Evolutionary conservation across 2,888 invertebrate species (phyloP), one percentile per base, ranked within the genome.

Genomic region (Sinohyriopsis cumingii): DNA sequence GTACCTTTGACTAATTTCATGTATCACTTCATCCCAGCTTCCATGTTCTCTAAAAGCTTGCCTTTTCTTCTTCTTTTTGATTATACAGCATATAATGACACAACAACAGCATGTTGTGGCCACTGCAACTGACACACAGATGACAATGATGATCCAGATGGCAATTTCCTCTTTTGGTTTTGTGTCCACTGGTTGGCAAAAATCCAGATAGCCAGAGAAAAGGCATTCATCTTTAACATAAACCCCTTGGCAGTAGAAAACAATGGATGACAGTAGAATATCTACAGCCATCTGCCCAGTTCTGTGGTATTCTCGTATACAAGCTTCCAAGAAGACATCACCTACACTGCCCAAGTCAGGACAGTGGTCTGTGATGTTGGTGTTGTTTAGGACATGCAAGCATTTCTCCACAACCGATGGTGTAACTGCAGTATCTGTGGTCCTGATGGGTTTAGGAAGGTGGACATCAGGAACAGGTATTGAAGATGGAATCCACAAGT

Each of bases 121-220:
- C 3, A 71, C 9, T 1, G 63, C 53, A 15, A 53, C 28, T 18
- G 19, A 60, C 18, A 71, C 45, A 22, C 62, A 63, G 59, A 70
- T 66, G 19, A 70, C 53, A 9, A 67, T 59, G 61, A 71, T 59
- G 15, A 45, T 45, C 45, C 45, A 45, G 9, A 45, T 45, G 15
- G 63, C 59, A 15, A 53, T 63, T 59, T n/a, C 63, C n/a, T 63
- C 63, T 59, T 62, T 62, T 19, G 60, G 24, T 18, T 63, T 20
- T 19, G 55, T 24, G 12, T 65, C 65, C 2, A 45, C 56, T 5
- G 70, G 71, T 9, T 69, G 59, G 24, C 82, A 82, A 70, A 77
- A 83, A 63, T 84, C 83, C 25, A 84, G 74, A 63, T 78, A 81
- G 4, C 79, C 80, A 5, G 72, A 68, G 59, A 83, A 77, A n/a